These are phyloP conservation scores for Manis crassicaudata DNA, from an alignment of 2,797 vertebrate genomes.

Conservation along the genomic window DNA sequence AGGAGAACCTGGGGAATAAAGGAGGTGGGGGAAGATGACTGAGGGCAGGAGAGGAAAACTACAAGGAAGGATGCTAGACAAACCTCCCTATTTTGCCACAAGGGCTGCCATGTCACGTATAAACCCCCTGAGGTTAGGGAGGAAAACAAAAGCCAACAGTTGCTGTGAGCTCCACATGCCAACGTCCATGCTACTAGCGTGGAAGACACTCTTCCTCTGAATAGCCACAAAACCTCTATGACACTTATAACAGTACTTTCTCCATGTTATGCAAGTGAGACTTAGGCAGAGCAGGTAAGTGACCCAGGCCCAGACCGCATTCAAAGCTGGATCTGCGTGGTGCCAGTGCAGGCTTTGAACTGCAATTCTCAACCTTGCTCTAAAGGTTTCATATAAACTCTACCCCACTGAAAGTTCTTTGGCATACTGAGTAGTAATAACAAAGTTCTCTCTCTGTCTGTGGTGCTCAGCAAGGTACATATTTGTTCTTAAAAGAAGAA, in stretches of 20 bases:
- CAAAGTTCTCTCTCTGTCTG: neutral
- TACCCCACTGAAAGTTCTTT: neutral
- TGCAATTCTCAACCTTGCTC: neutral
- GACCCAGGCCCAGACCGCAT: neutral
- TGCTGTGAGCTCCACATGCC: neutral
- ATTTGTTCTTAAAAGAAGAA: neutral
- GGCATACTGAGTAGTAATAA: neutral
- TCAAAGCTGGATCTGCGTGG: neutral
- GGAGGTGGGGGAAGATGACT: neutral
- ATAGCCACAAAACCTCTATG: neutral
- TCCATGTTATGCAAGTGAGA: slow-evolving; percentile 13
- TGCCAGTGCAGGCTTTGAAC: neutral
- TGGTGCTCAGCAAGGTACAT: neutral
- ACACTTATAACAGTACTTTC: neutral
- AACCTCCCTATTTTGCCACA: neutral
- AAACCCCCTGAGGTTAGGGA: neutral
- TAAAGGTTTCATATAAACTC: neutral
- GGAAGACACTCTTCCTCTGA: neutral
- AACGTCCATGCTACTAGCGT: neutral
- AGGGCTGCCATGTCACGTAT: neutral
- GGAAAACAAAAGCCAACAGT: neutral
- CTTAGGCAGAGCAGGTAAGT: neutral
- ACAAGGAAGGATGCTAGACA: neutral
- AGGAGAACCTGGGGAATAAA: neutral
- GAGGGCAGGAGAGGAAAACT: slow-evolving; percentile 26